Evolutionary conservation across 2,797 vertebrate species (phyloP).

Genomic region (Poeciliopsis paucimaculata): DNA sequence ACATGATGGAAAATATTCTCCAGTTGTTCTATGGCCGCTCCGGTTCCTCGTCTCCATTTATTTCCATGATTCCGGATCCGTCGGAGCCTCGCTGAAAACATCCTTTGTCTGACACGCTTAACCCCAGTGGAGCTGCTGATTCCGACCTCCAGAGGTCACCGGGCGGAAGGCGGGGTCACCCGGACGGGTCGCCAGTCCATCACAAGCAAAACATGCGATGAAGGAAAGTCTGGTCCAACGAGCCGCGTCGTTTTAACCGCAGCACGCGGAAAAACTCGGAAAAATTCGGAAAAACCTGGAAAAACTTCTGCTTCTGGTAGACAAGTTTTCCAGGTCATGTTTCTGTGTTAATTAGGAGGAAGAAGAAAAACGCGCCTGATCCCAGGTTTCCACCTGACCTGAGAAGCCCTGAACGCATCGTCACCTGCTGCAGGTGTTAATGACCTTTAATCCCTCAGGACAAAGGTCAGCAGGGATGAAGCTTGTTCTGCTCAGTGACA

Average conservation of each 20-base stretch:
- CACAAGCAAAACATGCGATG: background rate
- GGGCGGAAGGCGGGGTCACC: too few species aligned
- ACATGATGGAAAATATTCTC: background rate
- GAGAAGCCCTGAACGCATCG: background rate
- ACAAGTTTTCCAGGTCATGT: background rate
- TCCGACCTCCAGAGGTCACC: too few species aligned
- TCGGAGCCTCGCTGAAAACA: background rate
- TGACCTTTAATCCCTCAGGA: background rate
- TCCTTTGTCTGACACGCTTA: too few species aligned
- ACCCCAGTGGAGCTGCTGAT: too few species aligned
- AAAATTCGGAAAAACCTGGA: too few species aligned
- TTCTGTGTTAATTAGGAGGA: background rate
- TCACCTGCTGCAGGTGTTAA: conserved; percentile 4
- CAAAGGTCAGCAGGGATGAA: background rate
- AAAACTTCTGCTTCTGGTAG: background rate
- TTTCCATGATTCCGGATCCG: background rate
- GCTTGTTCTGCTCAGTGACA: background rate
- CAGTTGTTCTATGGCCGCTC: background rate
- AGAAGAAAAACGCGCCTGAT: background rate
- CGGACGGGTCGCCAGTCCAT: too few species aligned
- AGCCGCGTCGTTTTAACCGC: background rate
- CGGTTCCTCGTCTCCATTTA: background rate
- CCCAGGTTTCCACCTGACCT: background rate
- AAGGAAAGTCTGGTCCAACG: background rate
- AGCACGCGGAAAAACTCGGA: background rate